Percentiles rank a stretch among this genome's conserved stretches.
Conservation (phyloP, 2,888 invertebrate genomes). For the Drosophila prostipennis region DNA sequence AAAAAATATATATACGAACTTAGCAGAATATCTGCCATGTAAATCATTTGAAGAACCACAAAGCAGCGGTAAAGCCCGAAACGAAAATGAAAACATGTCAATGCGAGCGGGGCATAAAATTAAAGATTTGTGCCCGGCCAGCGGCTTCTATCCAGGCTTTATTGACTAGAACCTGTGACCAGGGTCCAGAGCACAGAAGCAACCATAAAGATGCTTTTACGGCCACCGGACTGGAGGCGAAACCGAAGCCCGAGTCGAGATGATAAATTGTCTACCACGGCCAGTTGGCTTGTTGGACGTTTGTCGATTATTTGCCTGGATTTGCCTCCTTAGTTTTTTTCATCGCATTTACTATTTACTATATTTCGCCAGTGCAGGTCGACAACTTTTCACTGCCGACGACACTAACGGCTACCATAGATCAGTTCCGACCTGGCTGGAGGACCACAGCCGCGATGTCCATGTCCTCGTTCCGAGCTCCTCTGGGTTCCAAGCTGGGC, state of each 20-base stretch:
- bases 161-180: conserved; percentile 18
- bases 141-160: neutral
- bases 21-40: neutral
- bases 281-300: conserved; percentile 59
- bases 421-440: conserved; percentile 48
- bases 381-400: conserved; percentile 60
- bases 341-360: conserved; percentile 4
- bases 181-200: conserved; percentile 58
- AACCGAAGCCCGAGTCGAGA: conserved; percentile 56
- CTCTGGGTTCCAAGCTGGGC: conserved; percentile 20
- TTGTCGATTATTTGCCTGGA: conserved; percentile 53
- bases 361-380: conserved; percentile 51
- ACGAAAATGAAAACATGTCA: conserved; percentile 26
- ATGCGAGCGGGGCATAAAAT: conserved; percentile 29
- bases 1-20: neutral
- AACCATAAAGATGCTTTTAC: conserved; percentile 71
- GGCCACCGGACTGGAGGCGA: conserved; percentile 43
- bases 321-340: conserved; percentile 6
- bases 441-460: conserved; percentile 2
- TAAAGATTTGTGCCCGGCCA: conserved; percentile 40
- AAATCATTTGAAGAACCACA: conserved; percentile 15
- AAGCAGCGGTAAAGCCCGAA: conserved; percentile 8
- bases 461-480: conserved; percentile 10
- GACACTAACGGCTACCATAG: conserved; percentile 64
- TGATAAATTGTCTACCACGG: conserved; percentile 78